Percentiles rank a stretch among this genome's conserved stretches.
phyloP scores from a whole-genome alignment of 1,140 invertebrate species.

The Drosophila sturtevanti region DNA sequence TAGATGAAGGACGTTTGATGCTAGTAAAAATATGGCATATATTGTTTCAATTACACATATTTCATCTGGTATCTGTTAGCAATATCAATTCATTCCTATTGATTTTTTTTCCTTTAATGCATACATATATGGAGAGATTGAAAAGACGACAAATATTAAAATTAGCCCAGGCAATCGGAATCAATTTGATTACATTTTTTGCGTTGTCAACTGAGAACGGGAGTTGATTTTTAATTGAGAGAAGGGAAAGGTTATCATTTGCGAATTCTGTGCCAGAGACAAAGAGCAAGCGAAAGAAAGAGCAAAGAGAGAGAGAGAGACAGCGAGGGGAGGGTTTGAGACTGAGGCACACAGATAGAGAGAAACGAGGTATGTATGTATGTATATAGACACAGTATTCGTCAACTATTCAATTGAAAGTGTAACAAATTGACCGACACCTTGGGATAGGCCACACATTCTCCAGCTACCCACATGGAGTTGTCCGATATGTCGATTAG shows the following conservation, averaged over 20 bases:
- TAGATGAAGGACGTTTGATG: conserved; percentile 56
- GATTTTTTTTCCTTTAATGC: conserved; percentile 31
- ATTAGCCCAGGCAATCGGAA: conserved; percentile 50
- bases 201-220: conserved; percentile 14
- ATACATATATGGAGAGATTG: neutral
- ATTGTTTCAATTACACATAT: conserved; percentile 73
- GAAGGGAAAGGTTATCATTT: conserved; percentile 43
- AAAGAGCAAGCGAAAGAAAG: neutral
- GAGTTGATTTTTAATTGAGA: conserved; percentile 37
- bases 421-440: conserved; percentile 46
- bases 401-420: conserved; percentile 49
- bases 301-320: neutral
- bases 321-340: neutral
- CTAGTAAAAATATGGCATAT: conserved; percentile 63
- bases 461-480: conserved; percentile 20
- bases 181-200: conserved; percentile 51
- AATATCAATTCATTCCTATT: conserved; percentile 66
- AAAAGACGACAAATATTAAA: conserved; percentile 57
- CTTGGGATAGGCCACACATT: conserved; percentile 55
- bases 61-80: conserved; percentile 1
- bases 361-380: no score
- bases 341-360: neutral
- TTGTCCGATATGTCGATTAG: conserved; percentile 42
- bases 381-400: conserved; percentile 48
- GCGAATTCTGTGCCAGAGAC: conserved; percentile 6